Base-by-base conservation (phyloP, 2,113 vertebrate species). In the Oncorhynchus keta region DNA sequence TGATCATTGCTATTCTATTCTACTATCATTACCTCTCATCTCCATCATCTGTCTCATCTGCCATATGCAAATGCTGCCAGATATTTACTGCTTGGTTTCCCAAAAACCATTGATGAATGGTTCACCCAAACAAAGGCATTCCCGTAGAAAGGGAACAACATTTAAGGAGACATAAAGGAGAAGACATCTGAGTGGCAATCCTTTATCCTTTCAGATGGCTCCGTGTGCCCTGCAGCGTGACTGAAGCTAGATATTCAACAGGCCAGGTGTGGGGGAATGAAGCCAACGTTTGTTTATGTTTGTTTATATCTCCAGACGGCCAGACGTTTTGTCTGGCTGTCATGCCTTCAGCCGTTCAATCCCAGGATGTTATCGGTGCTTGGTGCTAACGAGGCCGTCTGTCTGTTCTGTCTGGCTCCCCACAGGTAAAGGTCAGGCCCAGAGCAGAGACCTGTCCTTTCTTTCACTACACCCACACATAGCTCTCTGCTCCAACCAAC, bases 311-410 rank as follows among this genome's bases (percentile, higher is more conserved):
- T 76, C 81, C 78, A 83, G 75, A 79, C 76, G 30, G 79, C 57
- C 35, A 48, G 73, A 51, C 73, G 72, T 83, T 83, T 83, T 85
- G 84, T 85, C 71, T 74, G 78, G 81, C 84, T 83, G 84, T 83
- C 81, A 81, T 77, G 72, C 81, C 72, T 45, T 8, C 35, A 76
- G 76, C 68, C 28, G 16, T 45, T 14, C 24, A 73, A 79, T 76
- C 78, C 76, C 76, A 55, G 80, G 73, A 74, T 71, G n/a, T 81
- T 76, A 78, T 82, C 80, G 26, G 55, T 57, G 67, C 61, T 32
- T 13, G 61, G 35, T 51, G 62, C 78, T 85, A 85, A 83, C 80
- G 76, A 83, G 78, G 76, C 73, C 39, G 69, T 18, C 51, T 55
- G 13, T 18, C 51, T 55, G 51, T 2, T 55, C 14, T 55, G 51